Base-by-base conservation (phyloP, 64 coral and sea anemone genomes). In the Actinia equina region DNA sequence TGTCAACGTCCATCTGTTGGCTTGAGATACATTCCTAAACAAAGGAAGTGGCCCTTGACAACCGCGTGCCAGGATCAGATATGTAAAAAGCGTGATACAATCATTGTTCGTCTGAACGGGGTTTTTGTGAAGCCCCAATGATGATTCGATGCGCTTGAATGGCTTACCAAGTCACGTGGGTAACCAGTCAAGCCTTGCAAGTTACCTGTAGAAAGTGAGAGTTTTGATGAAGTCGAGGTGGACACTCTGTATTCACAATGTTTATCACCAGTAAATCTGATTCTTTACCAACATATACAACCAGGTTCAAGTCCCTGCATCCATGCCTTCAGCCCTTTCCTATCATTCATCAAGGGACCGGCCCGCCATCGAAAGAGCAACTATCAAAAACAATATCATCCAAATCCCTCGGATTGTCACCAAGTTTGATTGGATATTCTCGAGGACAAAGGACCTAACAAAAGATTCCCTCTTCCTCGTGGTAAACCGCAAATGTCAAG, bases 11-110 rank as follows among this genome's bases (percentile, higher is more conserved):
- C 94, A 97, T 97, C 94, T 97, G 94, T 93, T 97, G 86, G 91
- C 91, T 93, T 97, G 83, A 84, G 94, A 90, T 79, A 97, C 91
- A 97, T 97, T 96, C 88, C 85, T 83, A 84, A 87, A 97, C 94
- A 97, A 97, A 97, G 70, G 94, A 87, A 41, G 71, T 82, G 85
- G 82, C 84, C 52, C 91, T 90, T 90, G 55, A 80, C 80, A 63
- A 89, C 94, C 91, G 94, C 94, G 94, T 97, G 94, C 89, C 89
- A 85, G 87, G 90, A 89, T 97, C 86, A 89, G 84, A 77, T 93
- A 93, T 97, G 94, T 97, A 93, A 83, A 92, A 97, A 91, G 91
- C 85, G 88, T 88, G 94, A 97, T 93, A 93, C 88, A 52, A 59
- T 70, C 86, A 85, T 96, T 90, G 91, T 97, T 89, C 46, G 46